phyloP scores from a whole-genome alignment of 2,888 invertebrate species.

The Meghimatium bilineatum region DNA sequence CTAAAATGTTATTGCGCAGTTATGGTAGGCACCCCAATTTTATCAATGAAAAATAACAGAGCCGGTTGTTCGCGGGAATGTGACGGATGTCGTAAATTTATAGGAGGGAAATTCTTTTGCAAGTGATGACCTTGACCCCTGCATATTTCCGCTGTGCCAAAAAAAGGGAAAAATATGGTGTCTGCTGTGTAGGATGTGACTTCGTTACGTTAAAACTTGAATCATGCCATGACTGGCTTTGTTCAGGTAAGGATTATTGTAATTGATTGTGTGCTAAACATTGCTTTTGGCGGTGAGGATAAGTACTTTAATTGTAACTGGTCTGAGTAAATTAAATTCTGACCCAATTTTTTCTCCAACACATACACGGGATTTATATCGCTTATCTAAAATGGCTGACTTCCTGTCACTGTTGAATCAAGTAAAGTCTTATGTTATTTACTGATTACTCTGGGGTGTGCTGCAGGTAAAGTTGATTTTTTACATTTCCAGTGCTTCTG shows the following conservation, averaged over 20 bases:
- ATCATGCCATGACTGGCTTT: constrained; percentile 44
- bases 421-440: not conserved
- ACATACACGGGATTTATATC: not conserved
- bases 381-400: constrained; percentile 40
- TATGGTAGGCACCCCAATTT: not conserved
- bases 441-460: not conserved
- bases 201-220: not conserved
- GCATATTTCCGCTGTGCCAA: constrained; percentile 41
- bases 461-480: not conserved
- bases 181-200: not conserved
- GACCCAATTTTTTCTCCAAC: not conserved
- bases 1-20: constrained; percentile 31
- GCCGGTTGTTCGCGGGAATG: constrained; percentile 36
- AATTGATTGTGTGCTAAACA: not conserved
- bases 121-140: constrained; percentile 42
- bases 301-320: not conserved
- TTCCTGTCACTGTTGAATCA: constrained; percentile 39
- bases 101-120: constrained; percentile 38
- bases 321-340: not conserved
- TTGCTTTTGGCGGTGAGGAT: not conserved
- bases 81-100: constrained; percentile 42
- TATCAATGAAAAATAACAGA: constrained; percentile 43
- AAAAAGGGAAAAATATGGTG: not conserved
- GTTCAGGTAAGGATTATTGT: constrained; percentile 29
- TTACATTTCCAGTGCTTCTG: not conserved